These are phyloP conservation scores for Balaeniceps rex DNA, from an alignment of 2,113 vertebrate genomes.

Conservation along the genomic window DNA sequence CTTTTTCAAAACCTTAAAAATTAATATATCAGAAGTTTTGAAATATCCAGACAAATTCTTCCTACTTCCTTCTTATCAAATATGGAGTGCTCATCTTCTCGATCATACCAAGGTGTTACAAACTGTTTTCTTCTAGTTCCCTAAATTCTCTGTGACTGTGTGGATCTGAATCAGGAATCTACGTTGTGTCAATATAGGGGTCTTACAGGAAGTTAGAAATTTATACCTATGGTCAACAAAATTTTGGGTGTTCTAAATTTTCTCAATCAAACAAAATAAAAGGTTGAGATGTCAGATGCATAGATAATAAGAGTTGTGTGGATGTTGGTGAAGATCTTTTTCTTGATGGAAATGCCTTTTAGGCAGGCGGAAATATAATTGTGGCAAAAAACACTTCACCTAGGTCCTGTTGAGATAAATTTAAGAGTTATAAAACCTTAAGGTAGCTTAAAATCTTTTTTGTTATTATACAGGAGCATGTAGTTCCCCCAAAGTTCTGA, in stretches of 20 bases:
- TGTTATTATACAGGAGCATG: neutral
- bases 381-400: neutral
- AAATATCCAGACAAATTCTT: neutral
- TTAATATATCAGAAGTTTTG: neutral
- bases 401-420: neutral
- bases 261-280: neutral
- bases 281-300: neutral
- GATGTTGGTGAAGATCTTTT: neutral
- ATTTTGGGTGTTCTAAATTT: neutral
- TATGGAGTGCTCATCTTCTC: neutral
- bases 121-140: neutral
- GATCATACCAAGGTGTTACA: neutral
- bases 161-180: neutral
- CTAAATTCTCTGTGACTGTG: neutral
- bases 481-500: neutral
- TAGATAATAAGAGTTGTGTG: neutral
- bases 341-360: neutral
- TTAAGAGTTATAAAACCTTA: neutral
- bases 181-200: accelerated
- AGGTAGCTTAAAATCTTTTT: neutral
- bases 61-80: neutral
- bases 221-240: neutral
- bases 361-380: neutral
- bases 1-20: neutral
- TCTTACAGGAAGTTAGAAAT: neutral